phyloP scores from a whole-genome alignment of 37 sponge, comb jelly and placozoan species.

The Axinella damicornis region DNA sequence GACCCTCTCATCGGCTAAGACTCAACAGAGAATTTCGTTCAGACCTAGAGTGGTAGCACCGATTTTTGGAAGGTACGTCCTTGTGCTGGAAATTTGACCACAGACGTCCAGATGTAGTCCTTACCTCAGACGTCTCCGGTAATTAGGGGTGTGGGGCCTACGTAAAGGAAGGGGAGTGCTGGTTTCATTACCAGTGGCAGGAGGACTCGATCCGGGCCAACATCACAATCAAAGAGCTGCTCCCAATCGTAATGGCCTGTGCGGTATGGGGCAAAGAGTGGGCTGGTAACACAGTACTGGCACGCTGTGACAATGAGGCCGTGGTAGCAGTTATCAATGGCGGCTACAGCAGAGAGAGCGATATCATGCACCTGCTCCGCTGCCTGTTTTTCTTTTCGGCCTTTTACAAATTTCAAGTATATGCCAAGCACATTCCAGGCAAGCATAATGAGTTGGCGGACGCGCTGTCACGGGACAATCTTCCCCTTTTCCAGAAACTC shows the following conservation, averaged over 20 bases:
- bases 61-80: background rate
- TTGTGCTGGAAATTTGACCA: background rate
- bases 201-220: background rate
- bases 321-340: constrained; percentile 2
- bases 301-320: constrained; percentile 45
- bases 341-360: background rate
- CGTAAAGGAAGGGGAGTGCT: too few species aligned
- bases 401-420: background rate
- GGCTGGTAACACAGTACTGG: constrained; percentile 19
- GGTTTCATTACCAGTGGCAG: background rate
- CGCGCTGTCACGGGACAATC: constrained; percentile 11
- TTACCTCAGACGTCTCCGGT: too few species aligned
- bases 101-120: too few species aligned
- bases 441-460: background rate
- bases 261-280: constrained; percentile 46
- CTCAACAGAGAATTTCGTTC: constrained; percentile 2
- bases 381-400: constrained; percentile 27
- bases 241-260: constrained; percentile 28
- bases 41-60: constrained; percentile 35
- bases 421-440: background rate
- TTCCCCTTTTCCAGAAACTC: background rate
- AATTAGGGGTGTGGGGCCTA: background rate
- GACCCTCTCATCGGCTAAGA: constrained; percentile 3
- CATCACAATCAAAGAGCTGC: constrained; percentile 52
- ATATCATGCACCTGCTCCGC: constrained; percentile 14